These are phyloP conservation scores for Anoplophora glabripennis DNA, from an alignment of 1,140 invertebrate species.

Conservation along the genomic window DNA sequence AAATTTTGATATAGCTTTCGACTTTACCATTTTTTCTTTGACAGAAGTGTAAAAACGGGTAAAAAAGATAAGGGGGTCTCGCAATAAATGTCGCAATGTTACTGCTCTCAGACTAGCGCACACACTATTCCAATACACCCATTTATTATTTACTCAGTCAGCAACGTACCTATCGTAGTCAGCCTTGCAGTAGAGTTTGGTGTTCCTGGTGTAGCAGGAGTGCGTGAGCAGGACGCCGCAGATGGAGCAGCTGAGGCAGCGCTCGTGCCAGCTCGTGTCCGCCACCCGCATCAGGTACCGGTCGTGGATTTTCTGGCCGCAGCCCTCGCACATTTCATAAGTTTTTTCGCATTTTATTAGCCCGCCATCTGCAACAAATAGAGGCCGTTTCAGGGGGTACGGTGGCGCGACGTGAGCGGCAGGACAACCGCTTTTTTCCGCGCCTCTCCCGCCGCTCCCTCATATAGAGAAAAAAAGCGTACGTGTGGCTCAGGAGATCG, in stretches of 20 bases:
- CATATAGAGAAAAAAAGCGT: no score
- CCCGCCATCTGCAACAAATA: conserved; percentile 48
- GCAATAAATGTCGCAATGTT: no score
- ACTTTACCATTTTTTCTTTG: no score
- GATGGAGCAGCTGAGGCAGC: conserved; percentile 85
- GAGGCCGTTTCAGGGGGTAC: not conserved
- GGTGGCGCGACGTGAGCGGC: not conserved
- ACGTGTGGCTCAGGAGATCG: no score
- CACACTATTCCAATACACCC: no score
- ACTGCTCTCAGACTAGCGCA: no score
- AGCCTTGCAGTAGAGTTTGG: conserved; percentile 91
- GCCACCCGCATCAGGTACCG: conserved; percentile 89
- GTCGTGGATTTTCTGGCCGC: conserved; percentile 88
- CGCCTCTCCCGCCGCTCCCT: no score
- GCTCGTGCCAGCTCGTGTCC: conserved; percentile 90
- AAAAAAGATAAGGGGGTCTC: no score
- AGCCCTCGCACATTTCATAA: conserved; percentile 82
- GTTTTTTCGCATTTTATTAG: conserved; percentile 65
- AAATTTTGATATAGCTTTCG: no score
- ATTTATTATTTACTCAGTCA: not conserved
- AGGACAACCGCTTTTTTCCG: no score
- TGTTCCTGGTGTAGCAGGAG: conserved; percentile 87
- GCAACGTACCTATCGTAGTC: conserved; percentile 84
- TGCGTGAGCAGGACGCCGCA: conserved; percentile 82
- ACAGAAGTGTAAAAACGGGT: no score